A percentile compares a stretch with the other conserved stretches of the same genome.
phyloP scores from a whole-genome alignment of 2,113 vertebrate genomes.

The Narcine bancroftii region DNA sequence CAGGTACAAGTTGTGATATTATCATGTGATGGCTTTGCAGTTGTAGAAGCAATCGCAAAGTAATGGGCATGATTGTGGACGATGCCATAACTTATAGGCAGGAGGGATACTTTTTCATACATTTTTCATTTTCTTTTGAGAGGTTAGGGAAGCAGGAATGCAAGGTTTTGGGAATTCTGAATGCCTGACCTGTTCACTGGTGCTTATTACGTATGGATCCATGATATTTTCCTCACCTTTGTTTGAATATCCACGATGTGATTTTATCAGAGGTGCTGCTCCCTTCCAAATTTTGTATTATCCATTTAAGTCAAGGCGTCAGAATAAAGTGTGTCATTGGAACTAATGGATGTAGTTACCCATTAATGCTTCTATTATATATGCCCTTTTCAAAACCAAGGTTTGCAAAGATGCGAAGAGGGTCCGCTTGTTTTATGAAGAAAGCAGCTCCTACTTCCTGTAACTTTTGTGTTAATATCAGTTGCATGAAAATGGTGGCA shows the following conservation, averaged over 20 bases:
- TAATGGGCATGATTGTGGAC: neutral
- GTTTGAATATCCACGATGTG: neutral
- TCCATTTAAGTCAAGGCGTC: neutral
- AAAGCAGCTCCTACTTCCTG: neutral
- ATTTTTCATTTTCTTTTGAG: neutral
- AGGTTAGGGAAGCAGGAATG: neutral
- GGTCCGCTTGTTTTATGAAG: neutral
- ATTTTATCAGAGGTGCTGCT: neutral
- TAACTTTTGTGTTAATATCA: slow-evolving; percentile 13
- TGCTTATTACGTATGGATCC: neutral
- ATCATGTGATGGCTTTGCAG: neutral
- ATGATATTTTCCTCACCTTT: neutral
- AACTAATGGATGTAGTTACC: neutral
- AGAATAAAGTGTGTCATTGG: neutral
- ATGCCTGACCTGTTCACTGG: neutral
- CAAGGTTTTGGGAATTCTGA: neutral
- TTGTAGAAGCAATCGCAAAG: neutral
- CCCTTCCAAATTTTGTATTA: neutral
- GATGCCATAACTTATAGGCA: neutral
- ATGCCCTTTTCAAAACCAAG: neutral
- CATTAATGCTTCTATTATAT: neutral
- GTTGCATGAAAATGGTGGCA: too few relatives aligned
- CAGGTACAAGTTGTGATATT: neutral
- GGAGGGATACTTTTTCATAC: neutral
- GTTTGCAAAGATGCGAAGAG: neutral